Percentiles rank a stretch among this genome's conserved stretches.
Evolutionary conservation across 92 coral and sea anemone genomes (phyloP).

Genomic region (Actinostola sp.): DNA sequence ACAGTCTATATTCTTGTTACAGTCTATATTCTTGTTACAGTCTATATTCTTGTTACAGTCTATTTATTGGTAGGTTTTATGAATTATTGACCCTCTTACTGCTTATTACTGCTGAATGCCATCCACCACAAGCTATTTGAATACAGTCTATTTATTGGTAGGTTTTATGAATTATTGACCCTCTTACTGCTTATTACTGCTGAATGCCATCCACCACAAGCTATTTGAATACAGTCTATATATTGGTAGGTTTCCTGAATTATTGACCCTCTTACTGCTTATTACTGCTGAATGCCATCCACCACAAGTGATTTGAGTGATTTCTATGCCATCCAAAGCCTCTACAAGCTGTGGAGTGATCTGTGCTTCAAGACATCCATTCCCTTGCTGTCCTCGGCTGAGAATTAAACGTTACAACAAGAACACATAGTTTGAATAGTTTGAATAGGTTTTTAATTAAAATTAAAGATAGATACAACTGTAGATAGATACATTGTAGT

Average conservation of each 20-base stretch:
- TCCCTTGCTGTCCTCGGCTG: conserved; percentile 95
- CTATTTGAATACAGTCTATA: conserved; percentile 59
- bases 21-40: no score
- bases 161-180: no score
- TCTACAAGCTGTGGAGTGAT: conserved; percentile 64
- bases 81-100: conserved; percentile 62
- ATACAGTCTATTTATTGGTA: no score
- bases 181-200: conserved; percentile 82
- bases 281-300: conserved; percentile 98
- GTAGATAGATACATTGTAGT: not conserved
- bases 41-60: no score
- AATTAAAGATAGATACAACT: not conserved
- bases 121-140: conserved; percentile 78
- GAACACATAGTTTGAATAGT: no score
- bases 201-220: conserved; percentile 96
- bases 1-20: no score
- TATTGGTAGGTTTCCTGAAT: no score
- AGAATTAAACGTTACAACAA: no score
- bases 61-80: no score
- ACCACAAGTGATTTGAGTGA: conserved; percentile 71
- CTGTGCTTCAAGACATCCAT: conserved; percentile 66
- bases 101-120: conserved; percentile 95
- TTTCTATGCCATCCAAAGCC: conserved; percentile 84
- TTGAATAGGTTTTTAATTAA: no score
- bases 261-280: conserved; percentile 73